Percentiles rank a stretch among this genome's conserved stretches.
phyloP scores from a whole-genome alignment of 2,888 invertebrate genomes.

The Achlya flavicornis region DNA sequence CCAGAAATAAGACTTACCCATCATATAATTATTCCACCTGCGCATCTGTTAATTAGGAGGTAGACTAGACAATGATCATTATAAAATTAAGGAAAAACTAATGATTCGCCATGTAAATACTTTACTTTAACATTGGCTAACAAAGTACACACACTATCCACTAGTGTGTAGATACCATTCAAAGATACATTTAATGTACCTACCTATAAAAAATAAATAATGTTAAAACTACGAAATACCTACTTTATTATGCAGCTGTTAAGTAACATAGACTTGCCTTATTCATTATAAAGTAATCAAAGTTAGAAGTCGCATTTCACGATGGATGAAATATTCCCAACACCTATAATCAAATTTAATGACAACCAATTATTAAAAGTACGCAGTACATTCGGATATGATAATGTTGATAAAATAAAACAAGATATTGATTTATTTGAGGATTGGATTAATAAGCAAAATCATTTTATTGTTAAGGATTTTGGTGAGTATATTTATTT shows the following conservation, averaged over 20 bases:
- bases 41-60: no score
- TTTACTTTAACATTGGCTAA: no score
- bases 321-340: background rate
- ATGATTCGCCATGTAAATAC: no score
- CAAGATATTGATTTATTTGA: conserved; percentile 37
- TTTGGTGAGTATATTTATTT: conserved; percentile 31
- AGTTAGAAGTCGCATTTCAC: background rate
- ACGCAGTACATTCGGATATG: conserved; percentile 32
- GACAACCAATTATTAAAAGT: conserved; percentile 33
- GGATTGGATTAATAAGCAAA: conserved; percentile 38
- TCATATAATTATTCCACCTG: no score
- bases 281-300: background rate
- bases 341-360: conserved; percentile 14
- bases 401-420: conserved; percentile 29
- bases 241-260: background rate
- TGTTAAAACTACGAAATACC: background rate
- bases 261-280: background rate
- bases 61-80: no score
- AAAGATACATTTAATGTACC: no score
- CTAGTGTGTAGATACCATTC: no score
- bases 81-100: no score
- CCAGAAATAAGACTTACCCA: no score
- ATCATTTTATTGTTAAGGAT: conserved; percentile 34
- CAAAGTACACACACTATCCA: no score
- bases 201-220: no score